Base-by-base conservation (phyloP, 2,888 invertebrate species). In the Pyralis farinalis region DNA sequence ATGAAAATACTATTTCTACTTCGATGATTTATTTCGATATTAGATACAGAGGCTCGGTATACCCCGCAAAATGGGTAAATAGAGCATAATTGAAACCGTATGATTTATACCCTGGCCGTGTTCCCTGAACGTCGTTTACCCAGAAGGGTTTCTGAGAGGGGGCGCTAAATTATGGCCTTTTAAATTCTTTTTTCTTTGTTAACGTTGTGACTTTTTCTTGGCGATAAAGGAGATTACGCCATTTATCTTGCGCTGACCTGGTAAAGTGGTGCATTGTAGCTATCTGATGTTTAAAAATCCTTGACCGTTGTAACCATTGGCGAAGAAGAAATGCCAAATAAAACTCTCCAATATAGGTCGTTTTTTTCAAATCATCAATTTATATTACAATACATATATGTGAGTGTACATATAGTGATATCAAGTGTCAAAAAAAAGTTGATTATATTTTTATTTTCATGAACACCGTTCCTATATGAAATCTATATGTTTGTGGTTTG, bases 181-280 rank as follows among this genome's bases (percentile, higher is more conserved):
- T 79, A 81, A 83, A 83, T 81, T 80, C 70, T 75, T 77, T 79
- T 79, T 72, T 69, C 71, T 78, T 74, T 80, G 74, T 81, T 79
- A 78, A 73, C 78, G 68, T 66, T 69, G 71, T 57, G 75, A 76
- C 72, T 77, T 79, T 71, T 70, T 71, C 60, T 27, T 69, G 58
- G 62, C 73, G 80, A 79, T 83, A 81, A 80, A 80, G 64, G 60
- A 74, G 79, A 83, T 83, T 83, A 77, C 71, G 51, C 70, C 71
- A 80, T 83, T 74, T 77, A 77, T 83, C 80, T 79, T 70, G 47
- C 46, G 57, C 59, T 62, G 54, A 57, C 60, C 67, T 58, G 59
- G 62, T 58, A 66, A 67, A 69, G 69, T 74, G 67, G 59, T 62
- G 62, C 55, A 58, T 55, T 61, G 61, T 63, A 63, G 52, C 53